Evolutionary conservation across 1,140 invertebrate species (phyloP), one percentile per base, ranked within the genome.

Genomic region (Lerema accius): DNA sequence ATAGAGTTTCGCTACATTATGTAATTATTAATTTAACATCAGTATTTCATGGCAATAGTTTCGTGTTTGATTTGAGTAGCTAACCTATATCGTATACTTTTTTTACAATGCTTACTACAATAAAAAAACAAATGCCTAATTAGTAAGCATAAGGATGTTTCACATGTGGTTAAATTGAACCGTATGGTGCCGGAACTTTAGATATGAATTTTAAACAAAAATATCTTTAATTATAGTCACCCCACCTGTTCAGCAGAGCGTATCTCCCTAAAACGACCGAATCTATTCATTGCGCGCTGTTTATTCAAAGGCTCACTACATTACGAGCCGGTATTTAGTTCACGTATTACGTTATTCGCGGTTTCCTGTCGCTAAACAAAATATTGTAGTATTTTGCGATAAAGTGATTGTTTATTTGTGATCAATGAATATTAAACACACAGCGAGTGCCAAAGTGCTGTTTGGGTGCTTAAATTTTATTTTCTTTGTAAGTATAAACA

Each of bases 181-280:
- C 16, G 39, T 48, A 15, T 59, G 56, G 28, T 35, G n/a, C 14
- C 45, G 43, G 74, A 78, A 86, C 85, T 76, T 80, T 73, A 75
- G 82, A 82, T 85, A 86, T 86, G 82, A 84, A 81, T 86, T 84
- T 84, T 80, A 84, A 83, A 85, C 78, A 78, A 86, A 84, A 87
- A 80, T 82, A 72, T 73, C 80, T 86, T 84, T 86, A 90, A 90
- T 91, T 89, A 89, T 84, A 90, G 89, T 89, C 91, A 91, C 89
- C 90, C 91, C 89, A 89, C 77, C 89, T 92, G 86, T 74, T 65
- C 89, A 87, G 19, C 84, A 77, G 86, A 91, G 87, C 89, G 84
- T 86, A 84, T 92, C 89, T 92, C 91, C 91, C 84, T 80, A 85
- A 89, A 88, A 89, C 84, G 78, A 81, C 73, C 84, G 76, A 81